phyloP scores from a whole-genome alignment of 2,888 invertebrate genomes.

The Eucriotettix oculatus region DNA sequence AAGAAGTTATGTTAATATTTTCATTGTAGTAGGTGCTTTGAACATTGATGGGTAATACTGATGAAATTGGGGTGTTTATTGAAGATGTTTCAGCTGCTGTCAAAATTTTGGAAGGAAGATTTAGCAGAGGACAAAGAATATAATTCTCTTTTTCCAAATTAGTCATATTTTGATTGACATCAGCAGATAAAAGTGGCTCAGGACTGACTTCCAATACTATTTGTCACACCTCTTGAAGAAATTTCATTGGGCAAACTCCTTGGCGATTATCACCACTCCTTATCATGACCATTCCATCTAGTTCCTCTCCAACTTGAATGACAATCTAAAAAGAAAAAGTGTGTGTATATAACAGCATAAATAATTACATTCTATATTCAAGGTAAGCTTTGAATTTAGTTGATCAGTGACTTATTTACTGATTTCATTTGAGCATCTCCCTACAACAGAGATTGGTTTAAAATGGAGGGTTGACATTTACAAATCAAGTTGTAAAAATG shows the following conservation, averaged over 20 bases:
- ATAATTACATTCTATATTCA: too few relatives aligned
- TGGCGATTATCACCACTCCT: slow-evolving; percentile 84
- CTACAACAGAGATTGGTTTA: too few relatives aligned
- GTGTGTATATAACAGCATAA: background rate
- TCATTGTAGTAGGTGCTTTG: background rate
- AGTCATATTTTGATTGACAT: too few relatives aligned
- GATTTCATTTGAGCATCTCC: too few relatives aligned
- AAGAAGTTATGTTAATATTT: background rate
- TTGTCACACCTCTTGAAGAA: slow-evolving; percentile 82
- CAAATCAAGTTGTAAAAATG: too few relatives aligned
- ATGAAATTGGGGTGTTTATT: background rate
- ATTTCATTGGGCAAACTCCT: slow-evolving; percentile 85
- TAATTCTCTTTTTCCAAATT: too few relatives aligned
- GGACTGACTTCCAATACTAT: background rate
- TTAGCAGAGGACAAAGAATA: too few relatives aligned
- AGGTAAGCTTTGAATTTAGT: too few relatives aligned
- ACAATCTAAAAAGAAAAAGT: slow-evolving; percentile 44
- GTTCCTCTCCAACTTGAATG: slow-evolving; percentile 77
- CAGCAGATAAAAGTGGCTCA: background rate
- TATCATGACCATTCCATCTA: slow-evolving; percentile 87
- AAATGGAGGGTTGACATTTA: too few relatives aligned
- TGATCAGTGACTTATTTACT: too few relatives aligned
- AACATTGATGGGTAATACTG: background rate
- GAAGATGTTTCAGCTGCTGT: background rate
- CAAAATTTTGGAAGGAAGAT: too few relatives aligned